A percentile compares a stretch with the other conserved stretches of the same genome.
phyloP scores from a whole-genome alignment of 2,797 vertebrate genomes.

The Acanthopagrus latus region DNA sequence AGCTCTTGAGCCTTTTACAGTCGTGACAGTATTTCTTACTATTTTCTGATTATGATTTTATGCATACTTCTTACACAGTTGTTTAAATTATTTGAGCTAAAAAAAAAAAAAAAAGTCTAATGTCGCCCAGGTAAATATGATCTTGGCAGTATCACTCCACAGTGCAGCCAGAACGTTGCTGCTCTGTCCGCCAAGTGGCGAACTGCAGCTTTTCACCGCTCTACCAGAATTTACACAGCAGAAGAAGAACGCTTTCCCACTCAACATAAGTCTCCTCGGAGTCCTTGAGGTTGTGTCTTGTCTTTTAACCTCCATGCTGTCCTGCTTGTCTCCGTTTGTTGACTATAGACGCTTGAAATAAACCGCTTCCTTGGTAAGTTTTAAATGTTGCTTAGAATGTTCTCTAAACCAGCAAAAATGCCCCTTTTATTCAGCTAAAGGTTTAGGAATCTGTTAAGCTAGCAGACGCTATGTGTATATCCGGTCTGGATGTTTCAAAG shows the following conservation, averaged over 20 bases:
- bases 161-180: not conserved
- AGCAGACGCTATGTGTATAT: not conserved
- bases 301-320: not conserved
- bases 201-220: rapidly evolving
- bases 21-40: no score
- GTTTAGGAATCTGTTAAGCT: not conserved
- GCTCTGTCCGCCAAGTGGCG: slow-evolving; percentile 13
- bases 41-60: not conserved
- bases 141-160: not conserved
- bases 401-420: not conserved
- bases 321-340: not conserved
- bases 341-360: not conserved
- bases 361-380: slow-evolving; percentile 51
- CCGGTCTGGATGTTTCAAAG: slow-evolving; percentile 36
- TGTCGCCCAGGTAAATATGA: no score
- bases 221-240: not conserved
- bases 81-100: not conserved
- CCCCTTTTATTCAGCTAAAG: not conserved
- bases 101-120: no score
- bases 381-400: rapidly evolving
- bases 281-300: not conserved
- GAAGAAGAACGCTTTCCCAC: slow-evolving; percentile 36
- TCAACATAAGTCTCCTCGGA: not conserved
- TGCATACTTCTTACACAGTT: no score
- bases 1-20: no score